Evolutionary conservation across 2,888 invertebrate genomes (phyloP).

Genomic region (Coleophora deauratella): DNA sequence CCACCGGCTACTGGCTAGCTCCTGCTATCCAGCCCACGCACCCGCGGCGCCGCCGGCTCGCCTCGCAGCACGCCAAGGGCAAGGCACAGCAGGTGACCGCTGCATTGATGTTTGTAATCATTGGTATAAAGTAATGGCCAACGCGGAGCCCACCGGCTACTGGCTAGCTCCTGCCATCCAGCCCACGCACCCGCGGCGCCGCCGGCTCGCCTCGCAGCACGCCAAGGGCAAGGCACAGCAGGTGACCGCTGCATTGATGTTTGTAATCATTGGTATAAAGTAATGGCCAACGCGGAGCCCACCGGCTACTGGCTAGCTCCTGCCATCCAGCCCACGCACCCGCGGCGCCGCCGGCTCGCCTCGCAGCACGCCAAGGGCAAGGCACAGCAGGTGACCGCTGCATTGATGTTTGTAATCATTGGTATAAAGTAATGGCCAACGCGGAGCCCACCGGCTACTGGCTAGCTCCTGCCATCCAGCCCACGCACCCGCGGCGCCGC

Average conservation of each 20-base stretch:
- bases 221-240: conserved; percentile 50
- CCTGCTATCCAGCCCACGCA: conserved; percentile 72
- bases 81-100: conserved; percentile 47
- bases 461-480: conserved; percentile 74
- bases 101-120: not conserved
- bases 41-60: conserved; percentile 44
- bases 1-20: conserved; percentile 79
- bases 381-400: too few relatives aligned
- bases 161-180: conserved; percentile 77
- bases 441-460: conserved; percentile 84
- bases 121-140: too few relatives aligned
- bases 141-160: conserved; percentile 84
- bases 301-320: conserved; percentile 79
- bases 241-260: conserved; percentile 22
- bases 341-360: conserved; percentile 42
- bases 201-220: conserved; percentile 41
- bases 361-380: conserved; percentile 50
- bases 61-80: conserved; percentile 45
- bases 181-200: conserved; percentile 55
- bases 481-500: conserved; percentile 54
- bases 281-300: conserved; percentile 88
- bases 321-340: conserved; percentile 66
- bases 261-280: too few relatives aligned
- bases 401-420: too few relatives aligned
- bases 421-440: too few relatives aligned